A percentile compares a stretch with the other conserved stretches of the same genome.
Evolutionary conservation across 2,113 vertebrate species (phyloP).

Genomic region (Pelusios castaneus): DNA sequence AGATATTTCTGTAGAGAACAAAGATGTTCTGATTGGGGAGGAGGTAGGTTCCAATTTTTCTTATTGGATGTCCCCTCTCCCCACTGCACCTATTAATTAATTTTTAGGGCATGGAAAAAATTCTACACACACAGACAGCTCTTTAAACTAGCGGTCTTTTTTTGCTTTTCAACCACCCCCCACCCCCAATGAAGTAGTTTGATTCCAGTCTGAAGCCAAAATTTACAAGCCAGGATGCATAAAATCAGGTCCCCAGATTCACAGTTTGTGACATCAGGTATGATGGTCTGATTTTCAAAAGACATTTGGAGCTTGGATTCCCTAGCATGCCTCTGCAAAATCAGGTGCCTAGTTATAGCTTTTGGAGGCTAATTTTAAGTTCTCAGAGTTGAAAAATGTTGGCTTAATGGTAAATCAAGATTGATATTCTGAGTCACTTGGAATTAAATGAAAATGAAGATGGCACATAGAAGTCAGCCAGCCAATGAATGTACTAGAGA

Average conservation of each 20-base stretch:
- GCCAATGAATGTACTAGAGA: constrained; percentile 33
- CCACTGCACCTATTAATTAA: neutral
- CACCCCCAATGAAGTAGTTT: too few species aligned
- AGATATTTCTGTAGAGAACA: neutral
- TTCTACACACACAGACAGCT: neutral
- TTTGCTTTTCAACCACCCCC: neutral
- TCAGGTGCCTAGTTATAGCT: neutral
- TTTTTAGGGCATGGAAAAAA: constrained; percentile 20
- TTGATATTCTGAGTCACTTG: constrained; percentile 27
- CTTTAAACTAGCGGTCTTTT: neutral
- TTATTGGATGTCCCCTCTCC: neutral
- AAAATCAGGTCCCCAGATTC: constrained; percentile 9
- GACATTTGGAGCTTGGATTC: neutral
- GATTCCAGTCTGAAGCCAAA: constrained; percentile 11
- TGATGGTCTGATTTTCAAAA: neutral
- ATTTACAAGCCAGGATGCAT: neutral
- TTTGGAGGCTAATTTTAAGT: constrained; percentile 32
- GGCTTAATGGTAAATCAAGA: constrained; percentile 42
- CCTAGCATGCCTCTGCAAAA: constrained; percentile 8
- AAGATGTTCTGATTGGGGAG: neutral
- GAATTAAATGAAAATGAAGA: constrained; percentile 28
- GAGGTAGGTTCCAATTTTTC: constrained; percentile 2
- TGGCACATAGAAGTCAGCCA: constrained; percentile 27
- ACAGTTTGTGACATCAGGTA: neutral
- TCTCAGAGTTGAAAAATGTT: constrained; percentile 41